Base-by-base conservation (phyloP, 30 jellyfish, hydroid and myxozoan genomes). In the Rhopilema esculentum region DNA sequence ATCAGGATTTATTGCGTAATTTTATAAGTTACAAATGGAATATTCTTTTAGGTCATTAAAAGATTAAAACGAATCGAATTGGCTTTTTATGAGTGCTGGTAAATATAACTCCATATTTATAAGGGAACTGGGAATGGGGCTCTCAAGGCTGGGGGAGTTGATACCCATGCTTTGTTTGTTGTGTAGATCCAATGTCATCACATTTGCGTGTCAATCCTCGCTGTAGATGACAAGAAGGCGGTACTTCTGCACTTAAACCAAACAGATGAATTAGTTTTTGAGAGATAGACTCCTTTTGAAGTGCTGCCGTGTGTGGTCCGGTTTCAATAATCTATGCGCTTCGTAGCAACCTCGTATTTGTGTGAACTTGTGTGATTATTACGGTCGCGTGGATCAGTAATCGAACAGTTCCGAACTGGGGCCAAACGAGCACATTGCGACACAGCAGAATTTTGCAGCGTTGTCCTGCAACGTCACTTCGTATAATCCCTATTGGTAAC, bases 151-250 rank as follows among this genome's bases (percentile, higher is more conserved):
- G 89, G 32, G n/a, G 26, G 80, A 63, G 69, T 78, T 51, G 81
- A 49, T 33, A 40, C 33, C 66, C 50, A 33, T 52, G 66, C 83
- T 52, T 71, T 85, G 88, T 85, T 85, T 85, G 78, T 73, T 29
- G 72, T 75, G 33, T 66, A 76, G 79, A 85, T 85, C 86, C 32
- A 65, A 57, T 85, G 94, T 85, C 94, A 85, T 75, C 85, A 74
- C 88, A 51, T 85, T 48, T 32, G 85, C 72, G 88, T 74, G 88
- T 85, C 94, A 85, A 85, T 85, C 94, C 79, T 53, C 76, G 83
- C 64, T 26, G 57, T 40, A 74, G 33, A 85, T 85, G 94, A 85
- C 94, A 85, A 85, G 94, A 75, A 76, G 94, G 94, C 94, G 94
- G 94, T 57, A 69, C 89, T 57, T 32, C 63, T 30, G 85, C 77